A percentile compares a stretch with the other conserved stretches of the same genome.
Conservation (phyloP, 2,797 vertebrate species). For the Gorsachius magnificus region DNA sequence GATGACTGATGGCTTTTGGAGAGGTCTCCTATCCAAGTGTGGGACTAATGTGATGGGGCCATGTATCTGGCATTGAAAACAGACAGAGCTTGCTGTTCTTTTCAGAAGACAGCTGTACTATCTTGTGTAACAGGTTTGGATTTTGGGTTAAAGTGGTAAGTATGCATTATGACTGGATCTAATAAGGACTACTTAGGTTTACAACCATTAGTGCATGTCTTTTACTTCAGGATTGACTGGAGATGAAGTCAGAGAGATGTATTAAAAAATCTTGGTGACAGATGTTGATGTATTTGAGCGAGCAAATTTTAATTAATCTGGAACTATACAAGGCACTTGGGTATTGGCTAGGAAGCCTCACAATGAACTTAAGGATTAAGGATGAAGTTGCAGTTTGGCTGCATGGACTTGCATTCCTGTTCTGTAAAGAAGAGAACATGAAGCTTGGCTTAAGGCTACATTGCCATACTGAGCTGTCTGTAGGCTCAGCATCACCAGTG, state of each 20-base stretch:
- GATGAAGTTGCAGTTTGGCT: neutral
- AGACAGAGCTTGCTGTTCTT: neutral
- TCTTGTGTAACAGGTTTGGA: neutral
- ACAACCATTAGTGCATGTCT: neutral
- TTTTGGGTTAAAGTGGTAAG: neutral
- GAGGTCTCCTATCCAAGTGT: neutral
- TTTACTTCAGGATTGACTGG: neutral
- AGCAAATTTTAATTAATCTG: neutral
- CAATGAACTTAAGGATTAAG: neutral
- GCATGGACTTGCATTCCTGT: neutral
- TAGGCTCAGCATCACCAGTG: neutral
- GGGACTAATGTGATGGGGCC: neutral
- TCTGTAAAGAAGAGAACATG: neutral
- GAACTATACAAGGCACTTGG: neutral
- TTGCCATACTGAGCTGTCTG: neutral
- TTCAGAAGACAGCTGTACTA: neutral
- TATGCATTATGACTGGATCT: neutral
- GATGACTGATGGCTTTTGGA: neutral
- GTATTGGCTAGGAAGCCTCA: neutral
- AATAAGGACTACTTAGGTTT: neutral
- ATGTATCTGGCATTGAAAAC: neutral
- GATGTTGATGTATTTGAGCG: neutral
- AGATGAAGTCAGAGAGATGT: neutral
- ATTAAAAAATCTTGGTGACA: neutral
- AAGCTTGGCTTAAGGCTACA: neutral